These are phyloP conservation scores for Apteryx owenii DNA, from an alignment of 2,113 vertebrate species.

Conservation along the genomic window DNA sequence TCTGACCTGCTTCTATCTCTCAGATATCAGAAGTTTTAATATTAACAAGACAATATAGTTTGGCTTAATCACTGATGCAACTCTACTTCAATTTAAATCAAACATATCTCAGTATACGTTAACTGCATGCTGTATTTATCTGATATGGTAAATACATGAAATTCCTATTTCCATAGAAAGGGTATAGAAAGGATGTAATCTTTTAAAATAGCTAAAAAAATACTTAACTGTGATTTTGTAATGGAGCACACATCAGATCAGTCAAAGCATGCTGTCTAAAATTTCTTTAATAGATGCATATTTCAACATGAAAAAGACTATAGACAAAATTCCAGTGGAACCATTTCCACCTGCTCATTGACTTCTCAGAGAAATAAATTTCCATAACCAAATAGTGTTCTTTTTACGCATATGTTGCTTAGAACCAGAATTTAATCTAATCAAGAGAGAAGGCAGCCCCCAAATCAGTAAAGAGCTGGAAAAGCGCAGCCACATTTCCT, in stretches of 20 bases:
- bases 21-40: not conserved
- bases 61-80: not conserved
- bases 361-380: not conserved
- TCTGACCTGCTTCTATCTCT: not conserved
- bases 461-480: not conserved
- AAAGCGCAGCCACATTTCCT: not conserved
- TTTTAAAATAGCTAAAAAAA: not conserved
- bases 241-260: not conserved
- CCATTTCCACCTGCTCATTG: not conserved
- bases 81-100: not conserved
- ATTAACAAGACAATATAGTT: not conserved
- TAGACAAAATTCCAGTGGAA: not conserved
- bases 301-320: not conserved
- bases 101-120: not conserved
- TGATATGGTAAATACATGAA: not conserved
- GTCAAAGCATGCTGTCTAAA: not conserved
- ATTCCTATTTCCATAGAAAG: not conserved
- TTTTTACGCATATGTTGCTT: not conserved
- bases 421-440: not conserved
- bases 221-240: not conserved
- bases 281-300: not conserved
- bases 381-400: not conserved
- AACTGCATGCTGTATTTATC: not conserved
- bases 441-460: not conserved
- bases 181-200: not conserved